Evolutionary conservation across 2,888 invertebrate genomes (phyloP).

Genomic region (Drosophila prolongata): DNA sequence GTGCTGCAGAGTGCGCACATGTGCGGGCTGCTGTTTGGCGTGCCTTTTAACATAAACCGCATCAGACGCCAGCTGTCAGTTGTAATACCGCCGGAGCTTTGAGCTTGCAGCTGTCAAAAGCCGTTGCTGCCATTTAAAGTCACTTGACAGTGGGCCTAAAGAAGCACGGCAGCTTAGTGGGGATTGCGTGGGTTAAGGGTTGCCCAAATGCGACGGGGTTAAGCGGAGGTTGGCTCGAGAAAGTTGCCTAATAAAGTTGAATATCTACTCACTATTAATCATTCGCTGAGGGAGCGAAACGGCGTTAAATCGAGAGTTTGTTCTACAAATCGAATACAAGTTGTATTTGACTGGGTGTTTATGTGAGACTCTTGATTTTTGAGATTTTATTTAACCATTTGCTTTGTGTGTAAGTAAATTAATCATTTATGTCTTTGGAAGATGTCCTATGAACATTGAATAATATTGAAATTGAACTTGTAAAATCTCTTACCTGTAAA

Average conservation of each 20-base stretch:
- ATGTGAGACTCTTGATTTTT: background rate
- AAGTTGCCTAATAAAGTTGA: background rate
- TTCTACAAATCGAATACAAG: constrained; percentile 9
- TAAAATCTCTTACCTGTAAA: too few relatives aligned
- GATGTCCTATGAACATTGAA: too few relatives aligned
- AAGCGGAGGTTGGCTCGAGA: constrained; percentile 1
- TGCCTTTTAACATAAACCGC: constrained; percentile 69
- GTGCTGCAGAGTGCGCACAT: constrained; percentile 46
- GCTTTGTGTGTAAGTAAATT: background rate
- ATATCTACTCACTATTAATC: constrained; percentile 10
- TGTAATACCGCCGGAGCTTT: constrained; percentile 55
- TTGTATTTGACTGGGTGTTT: background rate
- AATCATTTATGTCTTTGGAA: background rate
- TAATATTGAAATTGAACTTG: too few relatives aligned
- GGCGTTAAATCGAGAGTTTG: background rate
- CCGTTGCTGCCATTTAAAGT: constrained; percentile 69
- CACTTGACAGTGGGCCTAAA: constrained; percentile 60
- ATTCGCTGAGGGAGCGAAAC: background rate
- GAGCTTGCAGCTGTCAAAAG: constrained; percentile 75
- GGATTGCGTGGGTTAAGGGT: constrained; percentile 4
- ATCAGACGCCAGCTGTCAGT: constrained; percentile 74
- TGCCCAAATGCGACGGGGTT: background rate
- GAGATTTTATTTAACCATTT: background rate
- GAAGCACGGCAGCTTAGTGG: constrained; percentile 24
- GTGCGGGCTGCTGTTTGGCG: constrained; percentile 19